Evolutionary conservation across 2,113 vertebrate species (phyloP).

Genomic region (Corynorhinus townsendii): DNA sequence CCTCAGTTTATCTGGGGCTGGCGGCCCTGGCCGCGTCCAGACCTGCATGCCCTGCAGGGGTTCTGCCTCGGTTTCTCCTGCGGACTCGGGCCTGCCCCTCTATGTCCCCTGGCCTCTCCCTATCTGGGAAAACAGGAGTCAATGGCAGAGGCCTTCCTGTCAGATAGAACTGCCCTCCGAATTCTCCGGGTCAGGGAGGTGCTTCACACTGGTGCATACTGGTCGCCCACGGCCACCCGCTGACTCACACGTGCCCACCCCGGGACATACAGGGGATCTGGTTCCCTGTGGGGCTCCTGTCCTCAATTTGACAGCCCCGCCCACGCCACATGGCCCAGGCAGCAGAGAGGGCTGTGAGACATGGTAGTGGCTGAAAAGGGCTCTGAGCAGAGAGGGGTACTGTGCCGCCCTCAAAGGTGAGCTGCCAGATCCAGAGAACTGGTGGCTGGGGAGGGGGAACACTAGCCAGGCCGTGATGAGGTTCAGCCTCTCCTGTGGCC

Average conservation of each 20-base stretch:
- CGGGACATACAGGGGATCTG: neutral
- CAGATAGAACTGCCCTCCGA: accelerated
- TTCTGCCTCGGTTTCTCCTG: neutral
- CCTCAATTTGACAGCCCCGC: neutral
- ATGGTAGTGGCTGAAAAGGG: neutral
- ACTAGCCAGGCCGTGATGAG: accelerated
- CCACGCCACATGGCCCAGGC: too few relatives aligned
- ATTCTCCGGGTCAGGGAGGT: neutral
- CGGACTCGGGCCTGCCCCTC: neutral
- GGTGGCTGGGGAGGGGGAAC: accelerated
- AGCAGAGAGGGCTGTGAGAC: neutral
- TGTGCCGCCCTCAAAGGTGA: neutral
- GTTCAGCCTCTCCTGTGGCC: neutral
- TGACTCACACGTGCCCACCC: neutral
- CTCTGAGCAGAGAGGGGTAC: neutral
- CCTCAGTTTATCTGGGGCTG: accelerated
- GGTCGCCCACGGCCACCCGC: accelerated
- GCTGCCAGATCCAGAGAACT: too few relatives aligned
- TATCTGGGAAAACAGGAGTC: accelerated
- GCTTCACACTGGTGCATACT: accelerated
- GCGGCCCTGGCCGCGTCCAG: too few relatives aligned
- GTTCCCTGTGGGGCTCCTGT: neutral
- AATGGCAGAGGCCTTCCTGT: neutral
- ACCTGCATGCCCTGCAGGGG: neutral
- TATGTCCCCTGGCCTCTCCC: neutral